These are phyloP conservation scores for Aptenodytes patagonicus DNA, from an alignment of 2,113 vertebrate genomes.

Conservation along the genomic window DNA sequence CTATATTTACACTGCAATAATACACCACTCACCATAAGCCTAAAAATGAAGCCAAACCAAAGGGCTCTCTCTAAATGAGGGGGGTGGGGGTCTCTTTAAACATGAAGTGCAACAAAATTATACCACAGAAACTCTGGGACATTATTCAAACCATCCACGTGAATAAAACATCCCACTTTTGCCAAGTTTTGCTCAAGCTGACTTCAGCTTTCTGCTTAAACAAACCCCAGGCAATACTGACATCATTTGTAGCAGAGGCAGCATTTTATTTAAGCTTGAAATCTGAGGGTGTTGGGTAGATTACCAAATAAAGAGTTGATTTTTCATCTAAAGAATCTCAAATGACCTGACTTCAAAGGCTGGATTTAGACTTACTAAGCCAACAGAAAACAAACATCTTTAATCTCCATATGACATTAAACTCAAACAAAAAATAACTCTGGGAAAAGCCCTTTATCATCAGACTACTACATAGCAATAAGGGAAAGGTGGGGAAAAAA, in stretches of 20 bases:
- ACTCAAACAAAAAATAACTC: constrained; percentile 34
- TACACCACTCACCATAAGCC: not conserved
- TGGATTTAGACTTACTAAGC: constrained; percentile 42
- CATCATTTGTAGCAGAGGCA: constrained; percentile 56
- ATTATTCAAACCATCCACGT: constrained; percentile 53
- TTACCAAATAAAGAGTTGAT: constrained; percentile 54
- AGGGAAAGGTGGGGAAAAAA: not conserved
- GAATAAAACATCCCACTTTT: constrained; percentile 48
- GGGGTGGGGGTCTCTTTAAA: not conserved
- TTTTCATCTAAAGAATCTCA: constrained; percentile 56
- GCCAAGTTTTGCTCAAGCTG: constrained; percentile 65
- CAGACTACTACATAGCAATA: not conserved
- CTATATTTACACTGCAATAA: constrained; percentile 31
- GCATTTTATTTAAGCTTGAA: constrained; percentile 46
- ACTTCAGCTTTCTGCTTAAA: constrained; percentile 67
- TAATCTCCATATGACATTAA: constrained; percentile 45
- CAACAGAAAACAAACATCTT: constrained; percentile 54
- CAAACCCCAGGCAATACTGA: constrained; percentile 59
- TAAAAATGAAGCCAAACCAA: constrained; percentile 21
- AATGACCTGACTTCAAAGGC: constrained; percentile 51
- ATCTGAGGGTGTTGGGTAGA: constrained; percentile 47
- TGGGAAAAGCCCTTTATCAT: constrained; percentile 33
- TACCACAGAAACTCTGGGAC: constrained; percentile 55
- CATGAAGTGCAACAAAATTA: constrained; percentile 30
- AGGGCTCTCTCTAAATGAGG: not conserved